phyloP scores from a whole-genome alignment of 1,140 invertebrate genomes.

The Brachionus plicatilis region DNA sequence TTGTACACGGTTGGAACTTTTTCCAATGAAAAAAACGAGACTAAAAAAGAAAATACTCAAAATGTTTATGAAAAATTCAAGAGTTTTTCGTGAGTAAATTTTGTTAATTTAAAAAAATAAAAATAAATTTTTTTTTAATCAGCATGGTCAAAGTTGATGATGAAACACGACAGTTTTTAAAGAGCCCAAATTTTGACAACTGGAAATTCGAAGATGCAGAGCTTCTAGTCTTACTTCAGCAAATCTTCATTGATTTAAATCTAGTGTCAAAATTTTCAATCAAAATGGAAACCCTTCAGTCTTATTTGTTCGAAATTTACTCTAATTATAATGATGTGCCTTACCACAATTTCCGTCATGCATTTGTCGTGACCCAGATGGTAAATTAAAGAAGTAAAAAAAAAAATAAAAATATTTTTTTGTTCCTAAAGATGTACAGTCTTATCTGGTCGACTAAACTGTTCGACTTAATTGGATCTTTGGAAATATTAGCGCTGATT shows the following conservation, averaged over 20 bases:
- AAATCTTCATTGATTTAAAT: slow-evolving; percentile 26
- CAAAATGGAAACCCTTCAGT: slow-evolving; percentile 7
- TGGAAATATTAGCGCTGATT: slow-evolving; percentile 72
- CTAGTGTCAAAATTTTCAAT: slow-evolving; percentile 7
- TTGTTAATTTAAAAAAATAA: neutral
- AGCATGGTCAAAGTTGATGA: neutral
- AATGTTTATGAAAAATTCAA: slow-evolving; percentile 16
- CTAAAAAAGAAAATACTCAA: neutral
- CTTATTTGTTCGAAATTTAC: slow-evolving; percentile 58
- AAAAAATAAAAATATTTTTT: slow-evolving; percentile 56
- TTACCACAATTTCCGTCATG: slow-evolving; percentile 82
- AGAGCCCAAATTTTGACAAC: neutral
- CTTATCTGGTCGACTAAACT: neutral
- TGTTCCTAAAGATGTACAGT: neutral
- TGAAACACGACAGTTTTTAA: neutral
- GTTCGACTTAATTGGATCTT: slow-evolving; percentile 62
- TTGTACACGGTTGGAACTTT: neutral
- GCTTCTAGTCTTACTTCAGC: neutral
- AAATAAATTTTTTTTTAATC: neutral
- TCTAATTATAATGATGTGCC: slow-evolving; percentile 83
- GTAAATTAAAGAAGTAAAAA: slow-evolving; percentile 59
- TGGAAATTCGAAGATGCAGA: slow-evolving; percentile 38
- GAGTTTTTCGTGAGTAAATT: neutral
- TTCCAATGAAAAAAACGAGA: neutral
- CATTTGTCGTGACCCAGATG: slow-evolving; percentile 84